A percentile compares a stretch with the other conserved stretches of the same genome.
Evolutionary conservation across 2,888 invertebrate genomes (phyloP).

Genomic region (Harpalus rufipes): DNA sequence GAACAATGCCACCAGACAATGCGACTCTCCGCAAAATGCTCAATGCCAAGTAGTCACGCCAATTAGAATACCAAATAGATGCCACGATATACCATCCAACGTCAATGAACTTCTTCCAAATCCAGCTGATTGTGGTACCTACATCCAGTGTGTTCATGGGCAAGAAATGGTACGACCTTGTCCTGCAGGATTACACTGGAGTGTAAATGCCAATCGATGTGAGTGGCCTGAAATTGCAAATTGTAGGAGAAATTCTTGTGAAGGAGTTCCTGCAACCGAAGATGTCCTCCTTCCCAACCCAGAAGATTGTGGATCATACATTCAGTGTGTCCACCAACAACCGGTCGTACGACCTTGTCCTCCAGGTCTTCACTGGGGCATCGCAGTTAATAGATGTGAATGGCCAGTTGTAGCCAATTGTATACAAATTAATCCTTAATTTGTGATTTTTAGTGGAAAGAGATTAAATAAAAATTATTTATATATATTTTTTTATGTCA

Average conservation of each 20-base stretch:
- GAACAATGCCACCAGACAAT: constrained; percentile 33
- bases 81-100: constrained; percentile 18
- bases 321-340: constrained; percentile 57
- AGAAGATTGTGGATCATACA: constrained; percentile 50
- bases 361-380: constrained; percentile 66
- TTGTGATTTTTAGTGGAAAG: not conserved
- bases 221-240: constrained; percentile 51
- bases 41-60: constrained; percentile 16
- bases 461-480: constrained; percentile 35
- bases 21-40: constrained; percentile 54
- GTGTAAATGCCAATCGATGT: constrained; percentile 49
- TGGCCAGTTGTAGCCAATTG: constrained; percentile 67
- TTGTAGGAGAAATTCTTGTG: constrained; percentile 31
- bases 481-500: constrained; percentile 33
- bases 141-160: constrained; percentile 60
- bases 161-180: constrained; percentile 57
- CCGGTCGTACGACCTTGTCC: constrained; percentile 65
- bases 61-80: not conserved
- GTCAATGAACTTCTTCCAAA: constrained; percentile 50
- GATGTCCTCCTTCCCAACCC: constrained; percentile 44
- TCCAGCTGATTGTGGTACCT: constrained; percentile 54
- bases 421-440: constrained; percentile 20
- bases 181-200: constrained; percentile 67
- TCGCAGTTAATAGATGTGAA: constrained; percentile 64
- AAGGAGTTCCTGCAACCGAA: constrained; percentile 33